Percentiles rank a stretch among this genome's conserved stretches.
Evolutionary conservation across 2,113 vertebrate genomes (phyloP).

Genomic region (Polypterus senegalus): DNA sequence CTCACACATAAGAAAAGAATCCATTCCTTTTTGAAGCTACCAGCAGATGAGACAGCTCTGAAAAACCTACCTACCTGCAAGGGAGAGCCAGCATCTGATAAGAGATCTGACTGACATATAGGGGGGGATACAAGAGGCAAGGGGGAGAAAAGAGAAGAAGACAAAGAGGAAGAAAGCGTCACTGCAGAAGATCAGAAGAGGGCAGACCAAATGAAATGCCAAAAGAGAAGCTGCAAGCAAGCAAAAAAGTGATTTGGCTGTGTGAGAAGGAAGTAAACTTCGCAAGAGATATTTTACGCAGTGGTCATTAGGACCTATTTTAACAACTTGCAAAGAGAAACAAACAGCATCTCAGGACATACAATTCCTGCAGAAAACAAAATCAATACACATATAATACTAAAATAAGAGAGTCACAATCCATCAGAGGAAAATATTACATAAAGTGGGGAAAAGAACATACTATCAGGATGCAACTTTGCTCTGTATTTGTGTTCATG

Average conservation of each 20-base stretch:
- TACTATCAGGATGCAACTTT: slow-evolving; percentile 45
- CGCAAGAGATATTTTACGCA: too few species aligned
- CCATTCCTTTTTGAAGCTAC: slow-evolving; percentile 36
- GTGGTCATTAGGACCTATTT: too few species aligned
- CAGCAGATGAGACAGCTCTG: slow-evolving; percentile 38
- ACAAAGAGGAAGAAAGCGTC: slow-evolving; percentile 40
- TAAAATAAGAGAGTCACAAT: too few species aligned
- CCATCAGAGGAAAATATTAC: not conserved
- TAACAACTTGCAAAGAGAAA: too few species aligned
- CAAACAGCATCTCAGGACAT: too few species aligned
- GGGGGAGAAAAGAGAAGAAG: slow-evolving; percentile 28
- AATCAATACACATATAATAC: too few species aligned
- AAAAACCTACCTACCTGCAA: slow-evolving; percentile 26
- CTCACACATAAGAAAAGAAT: slow-evolving; percentile 19
- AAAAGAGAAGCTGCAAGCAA: slow-evolving; percentile 26
- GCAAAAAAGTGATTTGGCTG: slow-evolving; percentile 18
- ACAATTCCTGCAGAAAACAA: too few species aligned
- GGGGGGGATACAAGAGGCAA: slow-evolving; percentile 39
- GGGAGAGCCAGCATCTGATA: slow-evolving; percentile 48
- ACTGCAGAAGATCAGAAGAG: slow-evolving; percentile 22
- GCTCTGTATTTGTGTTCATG: slow-evolving; percentile 42
- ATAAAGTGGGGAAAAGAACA: not conserved
- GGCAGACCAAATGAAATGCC: not conserved
- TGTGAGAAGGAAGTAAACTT: not conserved
- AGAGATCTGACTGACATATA: slow-evolving; percentile 36